Evolutionary conservation across 2,797 vertebrate species (phyloP).

Genomic region (Xenops minutus): DNA sequence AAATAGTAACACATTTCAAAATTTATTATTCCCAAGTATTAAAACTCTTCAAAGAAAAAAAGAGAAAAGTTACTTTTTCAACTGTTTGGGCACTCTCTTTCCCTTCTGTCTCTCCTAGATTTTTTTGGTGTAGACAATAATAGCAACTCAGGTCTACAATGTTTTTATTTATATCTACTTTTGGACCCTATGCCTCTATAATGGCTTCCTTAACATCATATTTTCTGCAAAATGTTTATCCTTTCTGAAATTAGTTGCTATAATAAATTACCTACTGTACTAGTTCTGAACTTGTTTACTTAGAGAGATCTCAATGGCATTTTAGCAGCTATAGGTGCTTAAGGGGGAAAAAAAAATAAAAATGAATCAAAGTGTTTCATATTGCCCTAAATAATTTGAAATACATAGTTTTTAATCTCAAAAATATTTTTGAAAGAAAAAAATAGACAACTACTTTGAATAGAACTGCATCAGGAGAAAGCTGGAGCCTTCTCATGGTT

Average conservation of each 20-base stretch:
- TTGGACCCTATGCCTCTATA: neutral
- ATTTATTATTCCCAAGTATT: neutral
- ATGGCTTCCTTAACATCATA: neutral
- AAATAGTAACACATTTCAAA: neutral
- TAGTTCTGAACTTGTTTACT: neutral
- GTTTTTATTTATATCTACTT: neutral
- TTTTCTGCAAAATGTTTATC: neutral
- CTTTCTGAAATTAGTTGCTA: neutral
- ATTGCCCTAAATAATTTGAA: neutral
- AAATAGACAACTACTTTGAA: neutral
- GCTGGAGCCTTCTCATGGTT: neutral
- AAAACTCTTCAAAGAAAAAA: neutral
- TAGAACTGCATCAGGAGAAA: neutral
- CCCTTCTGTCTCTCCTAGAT: too few relatives aligned
- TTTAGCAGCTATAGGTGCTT: neutral
- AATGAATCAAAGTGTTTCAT: rapidly evolving
- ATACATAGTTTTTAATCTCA: neutral
- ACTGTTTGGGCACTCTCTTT: neutral
- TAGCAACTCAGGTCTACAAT: neutral
- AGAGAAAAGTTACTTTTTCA: neutral
- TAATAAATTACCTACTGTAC: neutral
- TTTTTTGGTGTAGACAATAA: neutral
- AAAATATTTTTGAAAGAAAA: neutral
- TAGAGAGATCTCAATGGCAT: neutral
- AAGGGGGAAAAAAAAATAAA: neutral